Conservation (phyloP, 2,888 invertebrate genomes). For the Drosophila basisetae region DNA sequence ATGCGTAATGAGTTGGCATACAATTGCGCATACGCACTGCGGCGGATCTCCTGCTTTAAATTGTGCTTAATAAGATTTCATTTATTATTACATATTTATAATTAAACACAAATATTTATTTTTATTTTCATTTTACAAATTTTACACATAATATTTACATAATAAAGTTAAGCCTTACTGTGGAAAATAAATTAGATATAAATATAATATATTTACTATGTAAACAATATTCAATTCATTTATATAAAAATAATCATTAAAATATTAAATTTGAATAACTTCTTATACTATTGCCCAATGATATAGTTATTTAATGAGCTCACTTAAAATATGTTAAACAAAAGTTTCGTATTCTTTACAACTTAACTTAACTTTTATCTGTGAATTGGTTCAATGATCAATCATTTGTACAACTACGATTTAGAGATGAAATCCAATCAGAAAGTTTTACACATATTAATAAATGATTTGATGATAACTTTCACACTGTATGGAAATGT, state of each 20-base stretch:
- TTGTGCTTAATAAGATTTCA: not conserved
- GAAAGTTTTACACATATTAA: not conserved
- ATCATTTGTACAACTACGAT: slow-evolving; percentile 1
- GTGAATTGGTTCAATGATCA: not conserved
- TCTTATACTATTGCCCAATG: not conserved
- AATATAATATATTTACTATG: not conserved
- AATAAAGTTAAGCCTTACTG: not conserved
- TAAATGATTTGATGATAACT: not conserved
- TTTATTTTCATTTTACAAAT: rapidly evolving
- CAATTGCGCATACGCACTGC: slow-evolving; percentile 40
- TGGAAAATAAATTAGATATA: not conserved
- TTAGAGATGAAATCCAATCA: not conserved
- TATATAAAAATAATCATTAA: not conserved
- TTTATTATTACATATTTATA: not conserved
- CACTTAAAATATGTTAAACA: not conserved
- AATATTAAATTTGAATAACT: not conserved
- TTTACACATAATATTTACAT: not conserved
- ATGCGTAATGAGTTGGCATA: slow-evolving; percentile 30
- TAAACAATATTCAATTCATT: not conserved
- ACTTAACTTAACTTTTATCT: not conserved
- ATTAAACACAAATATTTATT: not conserved
- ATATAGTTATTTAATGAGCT: not conserved
- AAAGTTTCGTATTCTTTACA: not conserved
- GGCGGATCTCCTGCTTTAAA: not conserved
- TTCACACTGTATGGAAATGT: not conserved